A percentile compares a stretch with the other conserved stretches of the same genome.
Conservation (phyloP, 2,797 vertebrate species). For the Bufotes viridis region DNA sequence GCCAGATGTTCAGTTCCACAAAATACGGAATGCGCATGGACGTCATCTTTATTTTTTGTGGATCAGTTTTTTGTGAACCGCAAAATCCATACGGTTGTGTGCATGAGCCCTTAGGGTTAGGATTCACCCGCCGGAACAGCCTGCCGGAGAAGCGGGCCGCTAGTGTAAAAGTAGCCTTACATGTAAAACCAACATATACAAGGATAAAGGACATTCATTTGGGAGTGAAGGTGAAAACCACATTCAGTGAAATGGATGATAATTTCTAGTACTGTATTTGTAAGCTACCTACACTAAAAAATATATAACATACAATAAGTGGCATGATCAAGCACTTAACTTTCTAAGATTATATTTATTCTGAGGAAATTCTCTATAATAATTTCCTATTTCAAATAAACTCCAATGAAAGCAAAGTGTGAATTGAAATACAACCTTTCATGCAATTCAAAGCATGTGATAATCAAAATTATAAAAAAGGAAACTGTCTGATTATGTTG, state of each 20-base stretch:
- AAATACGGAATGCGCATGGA: too few relatives aligned
- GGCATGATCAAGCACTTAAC: too few relatives aligned
- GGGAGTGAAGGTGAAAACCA: neutral
- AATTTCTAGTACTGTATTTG: neutral
- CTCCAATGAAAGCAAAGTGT: neutral
- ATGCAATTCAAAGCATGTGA: neutral
- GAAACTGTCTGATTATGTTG: neutral
- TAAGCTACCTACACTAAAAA: too few relatives aligned
- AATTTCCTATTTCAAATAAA: neutral
- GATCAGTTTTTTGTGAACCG: too few relatives aligned
- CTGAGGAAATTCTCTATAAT: neutral
- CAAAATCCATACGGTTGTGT: too few relatives aligned
- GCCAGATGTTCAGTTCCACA: too few relatives aligned
- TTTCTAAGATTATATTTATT: neutral
- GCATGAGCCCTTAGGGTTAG: too few relatives aligned
- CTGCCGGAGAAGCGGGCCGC: too few relatives aligned
- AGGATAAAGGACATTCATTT: neutral
- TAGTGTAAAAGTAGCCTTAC: too few relatives aligned
- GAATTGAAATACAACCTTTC: neutral
- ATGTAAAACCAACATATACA: neutral
- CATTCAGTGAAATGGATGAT: neutral
- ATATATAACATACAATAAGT: too few relatives aligned
- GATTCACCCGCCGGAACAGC: too few relatives aligned
- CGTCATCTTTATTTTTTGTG: too few relatives aligned
- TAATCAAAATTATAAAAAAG: neutral